phyloP scores from a whole-genome alignment of 2,797 vertebrate species.

The Hyperoplus lanceolatus region DNA sequence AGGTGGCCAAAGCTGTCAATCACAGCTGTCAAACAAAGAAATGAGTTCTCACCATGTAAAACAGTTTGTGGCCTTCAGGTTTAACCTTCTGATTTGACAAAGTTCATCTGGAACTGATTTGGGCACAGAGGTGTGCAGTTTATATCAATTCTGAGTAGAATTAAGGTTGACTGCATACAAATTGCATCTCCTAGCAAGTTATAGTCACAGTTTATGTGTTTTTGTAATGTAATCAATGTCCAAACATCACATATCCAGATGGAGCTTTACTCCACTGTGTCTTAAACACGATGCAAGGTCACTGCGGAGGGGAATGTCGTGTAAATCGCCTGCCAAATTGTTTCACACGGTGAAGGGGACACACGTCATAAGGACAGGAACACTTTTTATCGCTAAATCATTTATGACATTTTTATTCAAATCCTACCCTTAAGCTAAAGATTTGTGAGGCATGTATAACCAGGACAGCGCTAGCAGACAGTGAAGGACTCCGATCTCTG shows the following conservation, averaged over 20 bases:
- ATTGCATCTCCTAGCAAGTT: not conserved
- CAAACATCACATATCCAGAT: constrained; percentile 11
- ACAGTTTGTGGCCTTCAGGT: constrained; percentile 19
- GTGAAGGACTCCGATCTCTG: constrained; percentile 73
- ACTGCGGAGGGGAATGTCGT: constrained; percentile 4
- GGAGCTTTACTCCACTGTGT: not conserved
- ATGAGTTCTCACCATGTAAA: constrained; percentile 1
- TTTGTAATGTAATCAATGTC: not conserved
- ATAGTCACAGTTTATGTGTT: not conserved
- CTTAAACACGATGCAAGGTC: constrained; percentile 57
- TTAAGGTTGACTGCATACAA: not conserved
- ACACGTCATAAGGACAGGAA: constrained; percentile 32
- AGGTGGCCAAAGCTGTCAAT: constrained; percentile 18
- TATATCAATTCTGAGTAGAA: not conserved
- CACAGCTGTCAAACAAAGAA: constrained; percentile 12
- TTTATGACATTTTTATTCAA: constrained; percentile 72
- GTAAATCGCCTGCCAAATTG: constrained; percentile 49
- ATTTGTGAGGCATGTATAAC: constrained; percentile 76
- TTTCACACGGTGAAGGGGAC: constrained; percentile 39
- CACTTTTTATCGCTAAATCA: constrained; percentile 65
- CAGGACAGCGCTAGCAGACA: constrained; percentile 65
- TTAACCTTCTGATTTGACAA: constrained; percentile 29
- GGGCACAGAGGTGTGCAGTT: not conserved
- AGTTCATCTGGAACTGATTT: not conserved
- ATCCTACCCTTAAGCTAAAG: constrained; percentile 64